phyloP scores from a whole-genome alignment of 2,888 invertebrate species.

The Megamerina dolium region DNA sequence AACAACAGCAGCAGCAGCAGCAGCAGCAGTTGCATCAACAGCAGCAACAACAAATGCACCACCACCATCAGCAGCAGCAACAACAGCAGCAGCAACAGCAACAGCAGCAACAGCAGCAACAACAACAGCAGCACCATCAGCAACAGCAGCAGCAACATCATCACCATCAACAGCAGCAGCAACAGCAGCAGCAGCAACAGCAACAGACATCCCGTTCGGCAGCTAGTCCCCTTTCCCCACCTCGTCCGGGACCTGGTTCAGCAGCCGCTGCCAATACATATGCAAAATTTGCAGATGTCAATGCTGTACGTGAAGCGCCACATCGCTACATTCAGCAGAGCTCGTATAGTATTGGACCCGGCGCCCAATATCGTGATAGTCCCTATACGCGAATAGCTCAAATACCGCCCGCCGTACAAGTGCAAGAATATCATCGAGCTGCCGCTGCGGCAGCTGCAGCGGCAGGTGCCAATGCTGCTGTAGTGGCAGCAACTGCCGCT shows the following conservation, averaged over 20 bases:
- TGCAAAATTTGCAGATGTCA: constrained; percentile 43
- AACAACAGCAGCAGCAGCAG: constrained; percentile 32
- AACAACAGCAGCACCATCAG: constrained; percentile 29
- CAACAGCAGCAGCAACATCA: constrained; percentile 31
- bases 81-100: constrained; percentile 21
- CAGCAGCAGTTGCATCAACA: constrained; percentile 32
- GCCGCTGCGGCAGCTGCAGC: constrained; percentile 33
- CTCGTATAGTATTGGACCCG: constrained; percentile 43
- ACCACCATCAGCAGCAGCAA: constrained; percentile 24
- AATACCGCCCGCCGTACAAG: constrained; percentile 35
- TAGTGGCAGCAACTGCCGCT: constrained; percentile 21
- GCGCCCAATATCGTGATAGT: constrained; percentile 44
- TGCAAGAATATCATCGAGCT: constrained; percentile 39
- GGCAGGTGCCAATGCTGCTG: constrained; percentile 27
- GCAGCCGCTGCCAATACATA: constrained; percentile 43
- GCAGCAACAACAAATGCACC: constrained; percentile 20
- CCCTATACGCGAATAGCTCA: constrained; percentile 46
- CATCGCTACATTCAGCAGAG: constrained; percentile 47
- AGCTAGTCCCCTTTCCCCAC: constrained; percentile 49
- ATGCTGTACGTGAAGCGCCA: constrained; percentile 42
- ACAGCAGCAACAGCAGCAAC: constrained; percentile 21
- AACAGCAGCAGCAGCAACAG: constrained; percentile 30
- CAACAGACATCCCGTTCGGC: constrained; percentile 44
- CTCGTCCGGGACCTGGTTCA: constrained; percentile 43
- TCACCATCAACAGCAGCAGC: constrained; percentile 33